Conservation (phyloP, 2,113 vertebrate species). For the Amblyopsis rosae region DNA sequence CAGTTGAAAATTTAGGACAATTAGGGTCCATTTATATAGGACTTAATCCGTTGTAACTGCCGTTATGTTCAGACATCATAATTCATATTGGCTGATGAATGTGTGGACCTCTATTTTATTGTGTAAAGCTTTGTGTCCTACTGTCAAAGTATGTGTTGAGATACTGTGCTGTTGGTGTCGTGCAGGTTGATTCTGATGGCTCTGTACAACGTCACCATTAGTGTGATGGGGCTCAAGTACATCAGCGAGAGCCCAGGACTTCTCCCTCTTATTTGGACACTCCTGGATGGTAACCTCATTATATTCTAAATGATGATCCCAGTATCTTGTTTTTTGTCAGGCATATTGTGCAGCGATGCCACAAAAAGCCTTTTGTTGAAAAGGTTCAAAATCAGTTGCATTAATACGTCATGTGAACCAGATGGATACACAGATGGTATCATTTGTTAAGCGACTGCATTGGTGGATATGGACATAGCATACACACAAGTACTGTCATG, state of each 20-base stretch:
- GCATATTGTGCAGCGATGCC: not conserved
- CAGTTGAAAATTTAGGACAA: no score
- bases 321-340: not conserved
- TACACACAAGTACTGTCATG: no score
- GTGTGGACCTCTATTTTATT: not conserved
- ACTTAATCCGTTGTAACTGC: not conserved
- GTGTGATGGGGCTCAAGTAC: constrained; percentile 84
- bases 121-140: not conserved
- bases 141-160: not conserved
- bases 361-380: not conserved
- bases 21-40: not conserved
- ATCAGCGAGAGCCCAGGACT: constrained; percentile 83
- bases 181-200: constrained; percentile 91
- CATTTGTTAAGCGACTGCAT: no score
- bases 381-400: not conserved
- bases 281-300: constrained; percentile 83
- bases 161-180: constrained; percentile 14
- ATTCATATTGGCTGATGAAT: not conserved
- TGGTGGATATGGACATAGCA: no score
- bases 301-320: not conserved
- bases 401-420: not conserved
- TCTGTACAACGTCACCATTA: constrained; percentile 93
- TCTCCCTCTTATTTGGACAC: constrained; percentile 82
- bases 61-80: not conserved
- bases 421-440: no score